Percentiles rank a stretch among this genome's conserved stretches.
These are phyloP conservation scores for Pyrocoelia pectoralis DNA, from an alignment of 2,888 invertebrate genomes.

Conservation along the genomic window DNA sequence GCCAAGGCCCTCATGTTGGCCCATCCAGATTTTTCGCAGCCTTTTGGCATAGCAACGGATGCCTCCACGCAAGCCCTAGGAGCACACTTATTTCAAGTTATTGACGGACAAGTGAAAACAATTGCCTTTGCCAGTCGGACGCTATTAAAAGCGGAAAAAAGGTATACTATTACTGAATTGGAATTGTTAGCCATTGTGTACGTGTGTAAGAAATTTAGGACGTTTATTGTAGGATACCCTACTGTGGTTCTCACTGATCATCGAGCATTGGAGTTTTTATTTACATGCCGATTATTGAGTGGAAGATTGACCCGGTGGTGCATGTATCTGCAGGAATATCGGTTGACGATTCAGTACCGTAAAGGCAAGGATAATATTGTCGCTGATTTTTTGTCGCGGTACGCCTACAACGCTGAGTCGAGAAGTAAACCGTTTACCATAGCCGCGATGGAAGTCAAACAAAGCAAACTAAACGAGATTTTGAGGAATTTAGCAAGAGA, in stretches of 20 bases:
- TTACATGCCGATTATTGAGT: neutral
- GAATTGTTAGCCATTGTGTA: neutral
- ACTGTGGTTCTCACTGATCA: neutral
- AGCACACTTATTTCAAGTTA: constrained; percentile 1
- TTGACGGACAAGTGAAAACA: neutral
- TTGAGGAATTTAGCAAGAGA: neutral
- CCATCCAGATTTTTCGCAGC: constrained; percentile 14
- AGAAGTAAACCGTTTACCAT: neutral
- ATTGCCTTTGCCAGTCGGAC: neutral
- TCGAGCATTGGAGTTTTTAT: neutral
- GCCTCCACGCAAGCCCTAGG: constrained; percentile 14
- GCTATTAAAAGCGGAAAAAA: neutral
- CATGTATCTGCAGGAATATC: neutral
- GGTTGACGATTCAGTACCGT: neutral
- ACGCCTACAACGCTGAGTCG: neutral
- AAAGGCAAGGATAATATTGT: neutral
- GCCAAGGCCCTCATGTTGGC: neutral
- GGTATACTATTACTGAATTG: neutral
- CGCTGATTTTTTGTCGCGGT: neutral
- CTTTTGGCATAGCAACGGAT: constrained; percentile 14
- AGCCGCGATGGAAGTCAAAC: neutral
- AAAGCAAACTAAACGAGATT: neutral
- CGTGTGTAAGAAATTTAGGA: neutral
- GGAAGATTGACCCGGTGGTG: neutral
- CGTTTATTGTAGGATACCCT: neutral